Evolutionary conservation across 2,113 vertebrate species (phyloP).

Genomic region (Caranx melampygus): DNA sequence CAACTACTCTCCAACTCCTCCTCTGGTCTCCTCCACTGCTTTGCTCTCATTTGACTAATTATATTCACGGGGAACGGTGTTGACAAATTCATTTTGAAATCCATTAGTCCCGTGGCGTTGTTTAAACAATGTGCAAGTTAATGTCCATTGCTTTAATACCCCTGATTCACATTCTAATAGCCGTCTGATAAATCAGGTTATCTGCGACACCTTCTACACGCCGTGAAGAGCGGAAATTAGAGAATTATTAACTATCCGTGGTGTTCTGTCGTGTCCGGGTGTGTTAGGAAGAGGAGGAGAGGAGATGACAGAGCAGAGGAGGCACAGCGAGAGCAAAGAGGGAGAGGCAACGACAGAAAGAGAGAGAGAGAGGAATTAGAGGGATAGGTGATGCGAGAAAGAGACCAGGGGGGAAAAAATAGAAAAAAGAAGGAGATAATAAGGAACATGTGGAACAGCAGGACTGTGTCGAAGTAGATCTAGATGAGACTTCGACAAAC

Average conservation of each 20-base stretch:
- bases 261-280: slow-evolving; percentile 72
- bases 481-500: slow-evolving; percentile 62
- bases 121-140: slow-evolving; percentile 84
- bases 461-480: slow-evolving; percentile 53
- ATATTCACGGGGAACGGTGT: slow-evolving; percentile 79
- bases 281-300: slow-evolving; percentile 62
- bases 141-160: slow-evolving; percentile 82
- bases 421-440: slow-evolving; percentile 84
- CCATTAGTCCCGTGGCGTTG: slow-evolving; percentile 83
- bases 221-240: slow-evolving; percentile 84
- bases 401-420: slow-evolving; percentile 61
- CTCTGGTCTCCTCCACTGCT: slow-evolving; percentile 58
- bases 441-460: slow-evolving; percentile 55
- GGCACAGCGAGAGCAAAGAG: slow-evolving; percentile 56
- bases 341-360: slow-evolving; percentile 70
- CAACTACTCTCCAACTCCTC: slow-evolving; percentile 46
- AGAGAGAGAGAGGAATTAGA: slow-evolving; percentile 8
- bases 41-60: slow-evolving; percentile 81
- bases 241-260: slow-evolving; percentile 83
- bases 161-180: slow-evolving; percentile 83
- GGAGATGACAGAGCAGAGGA: slow-evolving; percentile 75
- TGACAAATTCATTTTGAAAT: slow-evolving; percentile 87
- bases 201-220: slow-evolving; percentile 80
- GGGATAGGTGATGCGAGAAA: slow-evolving; percentile 52
- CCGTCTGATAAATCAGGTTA: slow-evolving; percentile 86